These are phyloP conservation scores for Pangasianodon hypophthalmus DNA, from an alignment of 2,113 vertebrate genomes.

Conservation along the genomic window DNA sequence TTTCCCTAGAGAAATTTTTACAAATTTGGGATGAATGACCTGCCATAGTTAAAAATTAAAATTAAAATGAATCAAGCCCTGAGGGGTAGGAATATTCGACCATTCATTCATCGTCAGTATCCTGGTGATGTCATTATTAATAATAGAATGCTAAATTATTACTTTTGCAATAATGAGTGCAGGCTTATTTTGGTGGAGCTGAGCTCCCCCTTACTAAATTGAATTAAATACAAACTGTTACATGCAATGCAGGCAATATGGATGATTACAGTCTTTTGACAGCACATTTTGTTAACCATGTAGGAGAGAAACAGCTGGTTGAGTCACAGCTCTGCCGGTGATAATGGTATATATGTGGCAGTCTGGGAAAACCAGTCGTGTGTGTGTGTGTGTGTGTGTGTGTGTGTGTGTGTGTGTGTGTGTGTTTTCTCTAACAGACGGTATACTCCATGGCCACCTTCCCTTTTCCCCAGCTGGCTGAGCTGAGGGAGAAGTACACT, in stretches of 20 bases:
- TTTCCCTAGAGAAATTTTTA: not conserved
- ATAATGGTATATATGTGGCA: not conserved
- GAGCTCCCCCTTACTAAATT: not conserved
- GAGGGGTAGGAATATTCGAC: too few species aligned
- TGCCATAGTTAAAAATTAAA: not conserved
- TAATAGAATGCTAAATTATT: not conserved
- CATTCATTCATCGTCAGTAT: not conserved
- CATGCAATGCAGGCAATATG: not conserved
- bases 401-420: not conserved
- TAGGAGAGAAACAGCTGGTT: not conserved
- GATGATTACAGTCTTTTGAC: not conserved
- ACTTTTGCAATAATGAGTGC: not conserved
- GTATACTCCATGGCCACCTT: constrained; percentile 96
- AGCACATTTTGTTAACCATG: not conserved
- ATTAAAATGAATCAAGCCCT: not conserved
- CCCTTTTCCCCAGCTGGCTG: constrained; percentile 93
- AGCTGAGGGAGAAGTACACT: constrained; percentile 96
- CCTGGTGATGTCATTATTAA: not conserved
- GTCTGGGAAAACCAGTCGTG: not conserved
- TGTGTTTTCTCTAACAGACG: constrained; percentile 72
- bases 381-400: constrained; percentile 9
- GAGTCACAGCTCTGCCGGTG: not conserved
- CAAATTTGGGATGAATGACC: not conserved
- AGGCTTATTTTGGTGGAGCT: not conserved
- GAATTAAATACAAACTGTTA: not conserved